phyloP scores from a whole-genome alignment of 2,888 invertebrate species.

The Myopa testacea region DNA sequence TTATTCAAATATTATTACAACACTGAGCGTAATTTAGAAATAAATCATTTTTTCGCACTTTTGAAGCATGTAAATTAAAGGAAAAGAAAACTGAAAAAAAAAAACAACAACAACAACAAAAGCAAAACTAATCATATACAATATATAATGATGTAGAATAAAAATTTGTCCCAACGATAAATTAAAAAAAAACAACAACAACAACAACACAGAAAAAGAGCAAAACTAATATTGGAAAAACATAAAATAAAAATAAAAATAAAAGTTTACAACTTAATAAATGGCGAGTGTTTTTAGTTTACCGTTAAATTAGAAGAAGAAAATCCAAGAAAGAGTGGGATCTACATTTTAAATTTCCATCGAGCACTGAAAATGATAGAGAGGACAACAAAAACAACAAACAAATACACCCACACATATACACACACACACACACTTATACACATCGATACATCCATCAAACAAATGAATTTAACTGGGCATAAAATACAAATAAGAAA shows the following conservation, averaged over 20 bases:
- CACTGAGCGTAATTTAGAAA: not conserved
- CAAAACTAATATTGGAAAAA: conserved; percentile 40
- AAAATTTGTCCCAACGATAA: conserved; percentile 66
- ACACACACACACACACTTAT: not conserved
- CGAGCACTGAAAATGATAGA: conserved; percentile 6
- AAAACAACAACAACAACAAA: conserved; percentile 44
- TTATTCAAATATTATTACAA: not conserved
- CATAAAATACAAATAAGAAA: not conserved
- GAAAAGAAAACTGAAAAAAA: conserved; percentile 17
- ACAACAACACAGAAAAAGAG: conserved; percentile 41
- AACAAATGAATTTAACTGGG: conserved; percentile 9
- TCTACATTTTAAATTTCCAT: conserved; percentile 36
- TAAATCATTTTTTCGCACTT: not conserved
- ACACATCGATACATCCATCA: not conserved
- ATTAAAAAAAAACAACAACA: conserved; percentile 48
- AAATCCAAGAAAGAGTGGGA: conserved; percentile 42
- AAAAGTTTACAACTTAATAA: conserved; percentile 49
- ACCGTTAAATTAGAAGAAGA: conserved; percentile 19
- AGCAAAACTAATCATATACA: conserved; percentile 44
- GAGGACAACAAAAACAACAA: conserved; percentile 3
- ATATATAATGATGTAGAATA: conserved; percentile 39
- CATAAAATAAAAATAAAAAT: conserved; percentile 44
- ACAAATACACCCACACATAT: conserved; percentile 11
- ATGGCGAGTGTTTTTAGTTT: conserved; percentile 50
- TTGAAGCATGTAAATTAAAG: not conserved